Evolutionary conservation across 2,888 invertebrate genomes (phyloP).

Genomic region (Boloria euphrosyne): DNA sequence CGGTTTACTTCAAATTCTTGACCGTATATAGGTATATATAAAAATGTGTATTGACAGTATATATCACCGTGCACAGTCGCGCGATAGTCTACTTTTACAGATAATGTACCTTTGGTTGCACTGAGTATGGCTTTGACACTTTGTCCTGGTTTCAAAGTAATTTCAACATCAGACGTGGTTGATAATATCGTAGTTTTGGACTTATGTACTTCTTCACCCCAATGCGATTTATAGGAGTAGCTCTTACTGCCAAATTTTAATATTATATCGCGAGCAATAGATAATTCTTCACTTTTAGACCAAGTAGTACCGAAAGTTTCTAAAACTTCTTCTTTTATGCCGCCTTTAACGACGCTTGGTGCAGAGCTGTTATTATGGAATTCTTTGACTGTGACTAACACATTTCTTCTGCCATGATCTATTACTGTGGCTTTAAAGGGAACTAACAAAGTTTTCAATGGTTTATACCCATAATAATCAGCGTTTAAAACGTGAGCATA

Average conservation of each 20-base stretch:
- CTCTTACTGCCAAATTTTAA: too few species aligned
- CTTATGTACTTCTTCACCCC: background rate
- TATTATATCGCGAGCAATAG: too few species aligned
- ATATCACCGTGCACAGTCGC: too few species aligned
- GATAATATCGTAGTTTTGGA: background rate
- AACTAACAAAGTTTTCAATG: background rate
- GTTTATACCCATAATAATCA: background rate
- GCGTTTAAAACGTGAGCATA: conserved; percentile 1
- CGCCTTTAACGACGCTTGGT: background rate
- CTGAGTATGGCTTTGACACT: background rate
- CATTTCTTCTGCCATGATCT: background rate
- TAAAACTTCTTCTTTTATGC: background rate
- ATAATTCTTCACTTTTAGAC: too few species aligned
- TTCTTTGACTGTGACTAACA: background rate
- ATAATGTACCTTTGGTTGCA: background rate
- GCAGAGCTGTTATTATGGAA: conserved; percentile 4
- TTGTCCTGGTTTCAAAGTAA: conserved; percentile 4
- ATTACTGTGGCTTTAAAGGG: background rate
- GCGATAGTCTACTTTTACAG: background rate
- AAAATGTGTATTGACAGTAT: too few species aligned
- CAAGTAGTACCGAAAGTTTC: background rate
- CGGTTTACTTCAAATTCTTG: too few species aligned
- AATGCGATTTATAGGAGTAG: too few species aligned
- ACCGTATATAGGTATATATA: too few species aligned
- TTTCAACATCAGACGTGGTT: background rate